Conservation (phyloP, 2,797 vertebrate genomes). For the Sciurus vulgaris region DNA sequence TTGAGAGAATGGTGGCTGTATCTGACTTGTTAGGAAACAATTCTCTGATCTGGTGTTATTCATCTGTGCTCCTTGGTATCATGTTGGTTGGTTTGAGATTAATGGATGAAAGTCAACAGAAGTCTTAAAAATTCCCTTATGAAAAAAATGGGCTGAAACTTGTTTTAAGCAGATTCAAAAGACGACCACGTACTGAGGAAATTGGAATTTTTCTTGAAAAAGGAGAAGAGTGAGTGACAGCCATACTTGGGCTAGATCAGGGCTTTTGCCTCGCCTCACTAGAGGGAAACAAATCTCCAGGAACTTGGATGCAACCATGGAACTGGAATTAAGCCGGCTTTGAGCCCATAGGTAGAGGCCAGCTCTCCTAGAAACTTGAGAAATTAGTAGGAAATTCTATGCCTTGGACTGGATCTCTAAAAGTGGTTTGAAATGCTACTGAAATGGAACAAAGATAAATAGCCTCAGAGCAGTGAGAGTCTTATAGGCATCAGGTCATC, state of each 20-base stretch:
- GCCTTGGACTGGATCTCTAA: slow-evolving; percentile 63
- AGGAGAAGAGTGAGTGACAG: slow-evolving; percentile 53
- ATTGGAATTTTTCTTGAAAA: slow-evolving; percentile 68
- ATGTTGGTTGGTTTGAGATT: slow-evolving; percentile 60
- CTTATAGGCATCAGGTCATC: neutral
- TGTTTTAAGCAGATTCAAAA: slow-evolving; percentile 56
- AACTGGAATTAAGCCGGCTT: slow-evolving; percentile 52
- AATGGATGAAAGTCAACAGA: slow-evolving; percentile 57
- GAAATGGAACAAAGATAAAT: slow-evolving; percentile 70
- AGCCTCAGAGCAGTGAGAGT: neutral
- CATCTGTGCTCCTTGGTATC: neutral
- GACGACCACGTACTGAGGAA: slow-evolving; percentile 59
- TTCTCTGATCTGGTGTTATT: neutral
- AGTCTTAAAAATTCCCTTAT: slow-evolving; percentile 69
- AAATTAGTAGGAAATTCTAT: slow-evolving; percentile 70
- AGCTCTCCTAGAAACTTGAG: slow-evolving; percentile 55
- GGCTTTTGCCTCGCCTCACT: slow-evolving; percentile 26
- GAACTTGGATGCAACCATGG: slow-evolving; percentile 57
- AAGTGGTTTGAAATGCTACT: slow-evolving; percentile 48
- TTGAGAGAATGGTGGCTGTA: neutral
- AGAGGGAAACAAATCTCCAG: slow-evolving; percentile 54
- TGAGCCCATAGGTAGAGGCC: slow-evolving; percentile 12
- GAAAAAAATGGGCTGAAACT: slow-evolving; percentile 50
- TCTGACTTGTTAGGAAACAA: neutral
- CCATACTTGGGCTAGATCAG: slow-evolving; percentile 1